Evolutionary conservation across 1,140 invertebrate species (phyloP), one percentile per base, ranked within the genome.

Genomic region (Onthophagus taurus): DNA sequence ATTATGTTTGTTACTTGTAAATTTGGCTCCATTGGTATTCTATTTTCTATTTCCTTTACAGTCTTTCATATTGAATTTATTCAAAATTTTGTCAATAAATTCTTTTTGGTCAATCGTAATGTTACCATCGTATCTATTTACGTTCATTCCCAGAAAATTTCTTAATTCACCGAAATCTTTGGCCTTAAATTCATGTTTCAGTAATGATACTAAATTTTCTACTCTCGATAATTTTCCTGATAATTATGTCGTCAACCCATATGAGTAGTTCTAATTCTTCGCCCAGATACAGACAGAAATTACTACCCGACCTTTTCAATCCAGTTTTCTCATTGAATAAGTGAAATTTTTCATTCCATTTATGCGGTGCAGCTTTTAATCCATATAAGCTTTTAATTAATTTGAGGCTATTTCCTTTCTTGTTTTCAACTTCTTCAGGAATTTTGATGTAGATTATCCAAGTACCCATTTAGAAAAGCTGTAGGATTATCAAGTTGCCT

Each of bases 401-500:
- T 12, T 49, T 54, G 1, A 54, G 44, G 7, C 49, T 48, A 30
- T 31, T 45, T 13, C 16, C 17, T 26, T 42, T 39, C 11, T n/a
- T 16, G 5, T 41, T 13, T 18, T 47, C n/a, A 5, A 51, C 36
- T 14, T 54, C 56, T 12, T 51, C 42, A 29, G 48, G 52, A n/a
- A 48, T 52, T 47, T 56, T 45, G 34, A 54, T 49, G 19, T 45
- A 51, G 9, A 56, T 46, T 43, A 43, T 44, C 20, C 4, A 56
- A 44, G 47, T 50, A 30, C 9, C 49, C 50, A 45, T 58, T 52
- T 13, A 54, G 18, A 23, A 56, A 56, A 8, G 50, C 49, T 33
- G 54, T 56, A 37, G 49, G 51, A 1, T 50, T 50, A 34, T 58
- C 51, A 37, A 54, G 37, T 48, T 56, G 53, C 23, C 37, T 39